A percentile compares a stretch with the other conserved stretches of the same genome.
These are phyloP conservation scores for Eulemur albifrons DNA, from an alignment of 2,797 vertebrate species.

Conservation along the genomic window DNA sequence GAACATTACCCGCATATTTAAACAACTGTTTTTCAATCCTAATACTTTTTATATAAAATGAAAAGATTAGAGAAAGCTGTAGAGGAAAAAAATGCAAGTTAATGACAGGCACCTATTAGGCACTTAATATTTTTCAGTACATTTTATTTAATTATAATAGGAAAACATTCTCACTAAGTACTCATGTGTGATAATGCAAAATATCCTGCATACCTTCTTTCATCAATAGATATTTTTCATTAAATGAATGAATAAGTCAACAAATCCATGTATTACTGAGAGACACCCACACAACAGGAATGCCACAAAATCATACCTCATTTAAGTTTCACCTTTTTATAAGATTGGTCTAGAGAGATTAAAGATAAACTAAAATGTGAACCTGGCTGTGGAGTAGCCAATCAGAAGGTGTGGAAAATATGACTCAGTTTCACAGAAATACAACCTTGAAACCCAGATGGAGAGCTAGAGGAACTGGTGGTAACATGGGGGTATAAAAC, in stretches of 20 bases:
- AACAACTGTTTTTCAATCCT: neutral
- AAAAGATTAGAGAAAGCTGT: neutral
- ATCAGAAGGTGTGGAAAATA: neutral
- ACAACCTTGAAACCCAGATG: neutral
- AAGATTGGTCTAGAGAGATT: neutral
- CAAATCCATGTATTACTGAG: neutral
- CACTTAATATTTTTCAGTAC: neutral
- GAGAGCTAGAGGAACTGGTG: neutral
- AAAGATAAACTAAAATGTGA: neutral
- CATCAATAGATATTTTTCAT: neutral
- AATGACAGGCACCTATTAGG: neutral
- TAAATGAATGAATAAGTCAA: neutral
- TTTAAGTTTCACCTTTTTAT: neutral
- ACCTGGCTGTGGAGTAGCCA: neutral
- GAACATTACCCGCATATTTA: neutral
- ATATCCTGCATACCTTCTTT: neutral
- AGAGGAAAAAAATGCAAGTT: conserved; percentile 24
- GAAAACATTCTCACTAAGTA: neutral
- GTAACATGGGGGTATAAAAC: neutral
- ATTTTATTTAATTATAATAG: neutral
- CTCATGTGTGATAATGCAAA: neutral
- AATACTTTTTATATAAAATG: neutral
- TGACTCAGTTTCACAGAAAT: neutral
- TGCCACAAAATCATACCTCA: neutral
- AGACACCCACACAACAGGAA: neutral